These are phyloP conservation scores for Ormyrus labotus DNA, from an alignment of 2,888 invertebrate genomes.

Conservation along the genomic window DNA sequence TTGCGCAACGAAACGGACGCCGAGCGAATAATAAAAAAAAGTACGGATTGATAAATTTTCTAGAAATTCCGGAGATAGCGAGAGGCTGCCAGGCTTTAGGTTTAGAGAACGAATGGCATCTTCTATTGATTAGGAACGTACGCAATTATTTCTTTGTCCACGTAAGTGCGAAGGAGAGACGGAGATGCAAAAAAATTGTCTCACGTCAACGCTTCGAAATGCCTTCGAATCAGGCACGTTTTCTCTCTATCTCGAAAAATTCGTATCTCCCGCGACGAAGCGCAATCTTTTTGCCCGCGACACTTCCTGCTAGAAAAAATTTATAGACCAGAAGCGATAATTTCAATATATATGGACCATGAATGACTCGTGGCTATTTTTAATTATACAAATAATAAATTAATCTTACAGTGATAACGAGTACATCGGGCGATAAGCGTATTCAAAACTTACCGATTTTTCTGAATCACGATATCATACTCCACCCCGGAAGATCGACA, in stretches of 20 bases:
- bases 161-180: not conserved
- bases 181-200: not conserved
- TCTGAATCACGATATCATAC: too few relatives aligned
- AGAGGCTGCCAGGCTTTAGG: not conserved
- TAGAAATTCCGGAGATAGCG: slow-evolving; percentile 39
- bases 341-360: too few relatives aligned
- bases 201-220: slow-evolving; percentile 33
- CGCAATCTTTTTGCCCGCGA: not conserved
- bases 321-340: not conserved
- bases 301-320: not conserved
- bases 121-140: slow-evolving; percentile 22
- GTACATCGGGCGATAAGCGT: too few relatives aligned
- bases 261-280: not conserved
- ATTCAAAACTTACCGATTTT: too few relatives aligned
- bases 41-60: slow-evolving; percentile 1
- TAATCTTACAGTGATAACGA: too few relatives aligned
- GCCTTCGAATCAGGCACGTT: slow-evolving; percentile 19
- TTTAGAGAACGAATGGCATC: not conserved
- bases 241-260: not conserved
- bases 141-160: slow-evolving; percentile 35
- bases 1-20: slow-evolving; percentile 6
- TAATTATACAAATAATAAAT: too few relatives aligned
- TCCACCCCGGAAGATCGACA: too few relatives aligned
- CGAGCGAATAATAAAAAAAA: not conserved
- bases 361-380: too few relatives aligned